Conservation (phyloP, 2,888 invertebrate species). For the Lasioglossum leucozonium region DNA sequence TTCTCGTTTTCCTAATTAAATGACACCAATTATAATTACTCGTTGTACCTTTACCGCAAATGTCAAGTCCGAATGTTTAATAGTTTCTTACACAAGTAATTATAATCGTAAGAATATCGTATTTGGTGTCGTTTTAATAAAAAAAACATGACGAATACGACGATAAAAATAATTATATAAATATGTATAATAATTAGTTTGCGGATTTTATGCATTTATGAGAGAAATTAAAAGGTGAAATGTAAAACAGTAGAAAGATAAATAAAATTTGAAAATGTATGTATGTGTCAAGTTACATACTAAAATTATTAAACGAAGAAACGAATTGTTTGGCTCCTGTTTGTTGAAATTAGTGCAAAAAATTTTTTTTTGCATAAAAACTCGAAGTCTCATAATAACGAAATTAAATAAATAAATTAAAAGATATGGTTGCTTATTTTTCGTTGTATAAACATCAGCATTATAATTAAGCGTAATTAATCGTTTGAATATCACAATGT, state of each 20-base stretch:
- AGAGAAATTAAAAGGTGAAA: not conserved
- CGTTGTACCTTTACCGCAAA: no score
- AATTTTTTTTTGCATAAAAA: not conserved
- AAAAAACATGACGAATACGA: no score
- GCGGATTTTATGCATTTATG: not conserved
- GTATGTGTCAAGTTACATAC: not conserved
- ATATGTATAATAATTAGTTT: not conserved
- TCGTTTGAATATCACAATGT: no score
- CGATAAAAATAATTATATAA: no score
- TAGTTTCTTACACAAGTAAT: no score
- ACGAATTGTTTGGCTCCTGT: not conserved
- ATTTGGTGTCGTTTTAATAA: no score
- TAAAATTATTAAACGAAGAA: not conserved
- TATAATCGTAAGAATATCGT: no score
- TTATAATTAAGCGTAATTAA: no score
- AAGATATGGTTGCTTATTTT: not conserved
- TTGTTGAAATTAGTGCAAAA: not conserved
- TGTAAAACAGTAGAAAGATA: not conserved
- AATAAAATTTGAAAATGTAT: not conserved
- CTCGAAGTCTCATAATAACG: not conserved
- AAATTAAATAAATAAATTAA: no score
- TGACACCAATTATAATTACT: no score
- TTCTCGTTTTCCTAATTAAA: no score
- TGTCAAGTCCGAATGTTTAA: no score
- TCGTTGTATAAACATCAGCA: not conserved